Evolutionary conservation across 2,888 invertebrate species (phyloP).

Genomic region (Hylaea fasciaria): DNA sequence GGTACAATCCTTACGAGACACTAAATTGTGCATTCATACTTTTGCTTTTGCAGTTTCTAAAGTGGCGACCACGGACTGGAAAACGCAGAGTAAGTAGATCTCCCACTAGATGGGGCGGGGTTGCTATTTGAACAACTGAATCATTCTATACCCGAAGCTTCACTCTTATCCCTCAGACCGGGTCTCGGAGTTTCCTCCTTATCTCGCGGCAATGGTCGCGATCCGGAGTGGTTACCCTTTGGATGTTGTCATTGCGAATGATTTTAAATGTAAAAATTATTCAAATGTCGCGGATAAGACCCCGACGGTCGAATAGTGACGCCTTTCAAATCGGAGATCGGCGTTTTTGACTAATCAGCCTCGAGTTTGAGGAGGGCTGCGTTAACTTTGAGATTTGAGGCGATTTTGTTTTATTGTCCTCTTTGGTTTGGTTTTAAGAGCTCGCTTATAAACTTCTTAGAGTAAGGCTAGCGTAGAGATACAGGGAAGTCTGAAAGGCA

Average conservation of each 20-base stretch:
- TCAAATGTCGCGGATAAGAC: conserved; percentile 80
- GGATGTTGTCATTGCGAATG: conserved; percentile 83
- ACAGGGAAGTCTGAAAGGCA: neutral
- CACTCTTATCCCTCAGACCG: conserved; percentile 41
- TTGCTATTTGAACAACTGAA: no score
- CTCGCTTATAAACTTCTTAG: neutral
- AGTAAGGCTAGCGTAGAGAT: neutral
- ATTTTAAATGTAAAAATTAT: conserved; percentile 86
- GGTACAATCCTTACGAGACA: no score
- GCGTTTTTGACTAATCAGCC: conserved; percentile 67
- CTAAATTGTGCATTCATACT: no score
- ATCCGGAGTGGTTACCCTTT: conserved; percentile 83
- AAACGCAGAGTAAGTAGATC: no score
- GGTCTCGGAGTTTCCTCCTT: conserved; percentile 69
- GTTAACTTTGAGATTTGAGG: conserved; percentile 31
- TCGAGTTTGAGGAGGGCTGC: conserved; percentile 43
- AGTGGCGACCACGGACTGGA: no score
- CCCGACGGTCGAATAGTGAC: conserved; percentile 74
- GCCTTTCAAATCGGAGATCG: conserved; percentile 70
- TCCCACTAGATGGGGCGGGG: no score
- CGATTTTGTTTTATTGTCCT: conserved; percentile 30
- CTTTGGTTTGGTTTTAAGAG: conserved; percentile 10
- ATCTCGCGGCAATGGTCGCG: conserved; percentile 82
- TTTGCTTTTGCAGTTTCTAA: no score
- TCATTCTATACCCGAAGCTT: conserved; percentile 14